Evolutionary conservation across 2,888 invertebrate species (phyloP), one percentile per base, ranked within the genome.

Genomic region (Zygothrica quintamaculata): DNA sequence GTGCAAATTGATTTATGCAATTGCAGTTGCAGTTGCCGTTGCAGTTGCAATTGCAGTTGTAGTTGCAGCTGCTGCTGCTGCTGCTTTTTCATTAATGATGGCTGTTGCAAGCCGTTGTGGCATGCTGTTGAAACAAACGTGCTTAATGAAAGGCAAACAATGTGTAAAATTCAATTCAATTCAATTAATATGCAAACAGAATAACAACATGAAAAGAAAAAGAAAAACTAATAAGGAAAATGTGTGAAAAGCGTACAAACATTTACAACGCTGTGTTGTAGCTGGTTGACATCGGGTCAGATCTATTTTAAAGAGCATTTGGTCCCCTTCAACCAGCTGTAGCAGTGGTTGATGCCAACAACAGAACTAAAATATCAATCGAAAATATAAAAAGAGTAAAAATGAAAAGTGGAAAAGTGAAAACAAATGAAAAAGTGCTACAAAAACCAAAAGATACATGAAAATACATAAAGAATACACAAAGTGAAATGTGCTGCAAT

Each of bases 301-400:
- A 93, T 94, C 92, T 89, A 82, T 89, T 88, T 84, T 74, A 89
- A 87, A 85, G 88, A 88, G 91, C 91, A 93, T 94, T 94, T 94
- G 94, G 94, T 94, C 94, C 94, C 94, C 94, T 94, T 94, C 94
- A 94, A 94, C 94, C 94, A 94, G 94, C 94, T 94, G 94, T 94
- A 93, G 93, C 90, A 91, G 91, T 90, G 88, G 65, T 90, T 91
- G 91, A 74, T 84, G 78, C 71, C 91, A 90, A 87, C 90, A 77
- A 57, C 51, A 53, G 25, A 51, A 51, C n/a, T n/a, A n/a, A n/a
- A n/a, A n/a, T n/a, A n/a, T n/a, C n/a, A n/a, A n/a, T n/a, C n/a
- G n/a, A n/a, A n/a, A n/a, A n/a, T n/a, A n/a, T n/a, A 18, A 34
- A 6, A 18, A 40, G 15, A 52, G 34, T 39, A 22, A 40, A 39